A percentile compares a stretch with the other conserved stretches of the same genome.
phyloP scores from a whole-genome alignment of 2,888 invertebrate genomes.

The Ochropleura plecta region DNA sequence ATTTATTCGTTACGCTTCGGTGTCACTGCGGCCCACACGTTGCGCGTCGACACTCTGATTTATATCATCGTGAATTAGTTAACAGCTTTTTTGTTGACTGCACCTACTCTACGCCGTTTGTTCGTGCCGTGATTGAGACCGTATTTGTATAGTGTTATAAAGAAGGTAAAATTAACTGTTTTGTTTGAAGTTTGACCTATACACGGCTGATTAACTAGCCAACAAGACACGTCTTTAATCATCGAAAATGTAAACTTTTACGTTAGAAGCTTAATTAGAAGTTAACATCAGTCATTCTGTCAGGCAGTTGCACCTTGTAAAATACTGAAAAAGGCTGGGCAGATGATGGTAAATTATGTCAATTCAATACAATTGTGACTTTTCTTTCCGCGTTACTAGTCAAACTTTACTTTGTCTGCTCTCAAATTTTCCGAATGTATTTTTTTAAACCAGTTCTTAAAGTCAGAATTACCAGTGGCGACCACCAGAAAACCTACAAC shows the following conservation, averaged over 20 bases:
- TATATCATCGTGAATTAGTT: constrained; percentile 56
- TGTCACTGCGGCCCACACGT: constrained; percentile 59
- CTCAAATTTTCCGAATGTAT: too few relatives aligned
- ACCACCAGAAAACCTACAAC: too few relatives aligned
- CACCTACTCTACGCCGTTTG: constrained; percentile 14
- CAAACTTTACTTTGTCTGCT: not conserved
- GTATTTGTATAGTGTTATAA: not conserved
- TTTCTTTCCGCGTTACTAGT: not conserved
- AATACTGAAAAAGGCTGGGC: too few relatives aligned
- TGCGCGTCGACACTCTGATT: constrained; percentile 46
- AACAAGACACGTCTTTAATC: constrained; percentile 12
- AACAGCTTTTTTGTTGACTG: constrained; percentile 38
- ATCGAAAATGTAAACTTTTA: constrained; percentile 8
- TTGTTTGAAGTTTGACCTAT: constrained; percentile 33
- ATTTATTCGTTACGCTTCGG: constrained; percentile 75
- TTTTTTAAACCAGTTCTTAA: too few relatives aligned
- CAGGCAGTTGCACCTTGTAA: too few relatives aligned
- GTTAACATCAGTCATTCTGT: not conserved
- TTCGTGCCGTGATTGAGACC: constrained; percentile 18
- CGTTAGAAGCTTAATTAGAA: not conserved
- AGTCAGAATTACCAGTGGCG: too few relatives aligned
- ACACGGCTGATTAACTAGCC: not conserved
- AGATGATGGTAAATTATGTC: not conserved
- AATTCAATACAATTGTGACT: not conserved
- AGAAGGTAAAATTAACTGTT: constrained; percentile 4